Evolutionary conservation across 2,797 vertebrate species (phyloP), one percentile per base, ranked within the genome.

Genomic region (Denticeps clupeoides): DNA sequence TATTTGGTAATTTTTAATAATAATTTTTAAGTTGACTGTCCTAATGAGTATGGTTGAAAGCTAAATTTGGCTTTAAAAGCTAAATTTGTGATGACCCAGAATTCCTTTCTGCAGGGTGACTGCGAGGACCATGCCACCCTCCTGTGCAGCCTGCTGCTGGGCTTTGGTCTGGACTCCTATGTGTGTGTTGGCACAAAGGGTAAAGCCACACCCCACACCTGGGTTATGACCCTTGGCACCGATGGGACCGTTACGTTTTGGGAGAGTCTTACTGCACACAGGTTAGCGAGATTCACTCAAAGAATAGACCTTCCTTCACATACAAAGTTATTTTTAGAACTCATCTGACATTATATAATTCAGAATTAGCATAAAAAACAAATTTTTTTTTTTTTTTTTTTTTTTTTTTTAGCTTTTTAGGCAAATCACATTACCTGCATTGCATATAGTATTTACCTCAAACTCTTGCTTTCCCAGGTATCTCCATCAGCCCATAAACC

Each of bases 61-160:
- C n/a, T n/a, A n/a, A n/a, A n/a, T n/a, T n/a, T n/a, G n/a, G n/a
- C n/a, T n/a, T n/a, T n/a, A n/a, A n/a, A n/a, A n/a, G n/a, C n/a
- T n/a, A n/a, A n/a, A n/a, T n/a, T n/a, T 37, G 3, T 9, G 26
- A 35, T 47, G 31, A 59, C 56, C 57, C 41, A 48, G 31, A 23
- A 10, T 47, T 13, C 47, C 16, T 45, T 25, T 47, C 12, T 26
- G 7, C 59, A 98, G 94, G 95, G 94, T 8, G 95, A 99, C 67
- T 94, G 93, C 71, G 93, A 99, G 73, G 92, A 99, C 66, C 95
- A 99, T 7, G 86, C 92, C 56, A 90, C 87, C 29, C 83, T 99
- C 49, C 77, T 99, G 21, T 99, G 95, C 72, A 93, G 90, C 72
- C 86, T 99, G 49, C 81, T 98, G 45, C 82, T 98, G 51, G 95